Base-by-base conservation (phyloP, 2,113 vertebrate genomes). In the Istiophorus platypterus region DNA sequence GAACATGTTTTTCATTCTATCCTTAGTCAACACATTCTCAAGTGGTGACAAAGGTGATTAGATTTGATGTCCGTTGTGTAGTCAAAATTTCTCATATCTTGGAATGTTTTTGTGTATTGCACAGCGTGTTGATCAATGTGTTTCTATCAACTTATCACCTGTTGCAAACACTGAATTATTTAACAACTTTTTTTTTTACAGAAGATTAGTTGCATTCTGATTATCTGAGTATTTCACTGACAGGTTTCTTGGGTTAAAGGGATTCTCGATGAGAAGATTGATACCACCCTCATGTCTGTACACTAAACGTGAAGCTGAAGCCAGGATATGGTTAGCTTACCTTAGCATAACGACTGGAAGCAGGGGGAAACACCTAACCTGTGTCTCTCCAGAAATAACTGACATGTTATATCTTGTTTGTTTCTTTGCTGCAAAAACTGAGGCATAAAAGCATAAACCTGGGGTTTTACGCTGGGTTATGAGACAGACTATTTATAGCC, bases 11-110 rank as follows among this genome's bases (percentile, higher is more conserved):
- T 63, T 76, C 81, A 84, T 61, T 62, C 12, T 5, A 26, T 61
- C 29, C 52, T 82, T 51, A 41, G 47, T 77, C 78, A 84, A 78
- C 71, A 67, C 83, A 80, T 84, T 79, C 78, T 74, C 11, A 66
- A 63, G 52, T 69, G 41, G 11, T 72, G n/a, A 72, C 56, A 3
- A 65, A 47, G n/a, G 10, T 3, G 17, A 75, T 64, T 24, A 73
- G 26, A 47, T 68, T 45, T 47, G 54, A 61, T 41, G 22, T 80
- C 54, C 24, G 45, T 41, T 59, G 27, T 79, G 56, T 52, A 59
- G 80, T 79, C 47, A 74, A 4, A 51, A 26, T 24, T 65, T 22
- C 1, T 37, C 62, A 70, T 41, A 62, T 62, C 31, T 34, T 34
- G 31, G 27, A 62, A 39, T 41, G n/a, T 31, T 66, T 45, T 42